Evolutionary conservation across 2,113 vertebrate genomes (phyloP).

Genomic region (Gallinago paraguaiae): DNA sequence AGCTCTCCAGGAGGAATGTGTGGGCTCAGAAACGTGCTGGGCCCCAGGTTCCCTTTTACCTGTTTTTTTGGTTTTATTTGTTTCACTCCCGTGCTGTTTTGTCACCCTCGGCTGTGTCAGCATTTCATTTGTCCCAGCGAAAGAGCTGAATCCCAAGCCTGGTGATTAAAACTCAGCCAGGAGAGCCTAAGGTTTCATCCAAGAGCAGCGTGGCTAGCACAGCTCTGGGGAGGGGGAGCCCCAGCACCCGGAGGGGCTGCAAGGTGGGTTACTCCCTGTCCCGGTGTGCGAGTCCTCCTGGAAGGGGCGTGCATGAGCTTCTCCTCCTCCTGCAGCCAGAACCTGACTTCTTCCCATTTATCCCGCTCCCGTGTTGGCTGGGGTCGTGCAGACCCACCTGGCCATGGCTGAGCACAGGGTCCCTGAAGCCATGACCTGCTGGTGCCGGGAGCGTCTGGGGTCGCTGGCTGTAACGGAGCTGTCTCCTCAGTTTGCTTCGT

Average conservation of each 20-base stretch:
- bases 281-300: background rate
- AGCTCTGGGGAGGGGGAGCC: too few relatives aligned
- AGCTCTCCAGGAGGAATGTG: background rate
- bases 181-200: background rate
- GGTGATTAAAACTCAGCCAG: background rate
- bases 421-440: background rate
- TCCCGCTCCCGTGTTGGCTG: rapidly evolving
- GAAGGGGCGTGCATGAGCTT: background rate
- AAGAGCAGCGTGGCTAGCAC: rapidly evolving
- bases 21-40: background rate
- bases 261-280: rapidly evolving
- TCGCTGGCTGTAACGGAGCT: background rate
- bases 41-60: background rate
- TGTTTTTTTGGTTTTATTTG: background rate
- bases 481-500: background rate
- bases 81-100: background rate
- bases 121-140: background rate
- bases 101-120: background rate
- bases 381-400: background rate
- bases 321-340: background rate
- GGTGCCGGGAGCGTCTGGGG: background rate
- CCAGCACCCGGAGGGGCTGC: too few relatives aligned
- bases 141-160: background rate
- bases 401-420: background rate
- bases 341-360: background rate